These are phyloP conservation scores for Callipepla californica DNA, from an alignment of 2,113 vertebrate species.

Conservation along the genomic window DNA sequence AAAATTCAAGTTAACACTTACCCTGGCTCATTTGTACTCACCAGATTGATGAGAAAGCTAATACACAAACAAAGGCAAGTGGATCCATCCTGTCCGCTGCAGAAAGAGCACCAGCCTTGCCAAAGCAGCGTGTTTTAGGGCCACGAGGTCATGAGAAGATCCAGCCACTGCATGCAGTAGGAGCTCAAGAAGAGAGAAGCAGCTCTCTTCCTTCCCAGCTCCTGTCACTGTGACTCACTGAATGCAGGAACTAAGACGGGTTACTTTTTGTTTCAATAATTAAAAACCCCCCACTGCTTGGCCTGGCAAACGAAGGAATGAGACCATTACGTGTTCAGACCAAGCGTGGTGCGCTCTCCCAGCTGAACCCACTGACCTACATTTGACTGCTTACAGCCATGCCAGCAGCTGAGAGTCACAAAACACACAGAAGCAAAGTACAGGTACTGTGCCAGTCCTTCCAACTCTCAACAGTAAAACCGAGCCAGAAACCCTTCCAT, in stretches of 20 bases:
- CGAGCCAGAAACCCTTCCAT: not conserved
- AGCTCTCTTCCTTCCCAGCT: not conserved
- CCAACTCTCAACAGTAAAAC: not conserved
- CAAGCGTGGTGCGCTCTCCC: fast-evolving
- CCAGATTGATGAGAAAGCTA: not conserved
- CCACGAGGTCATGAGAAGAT: not conserved
- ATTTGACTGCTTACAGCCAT: not conserved
- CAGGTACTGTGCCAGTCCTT: not conserved
- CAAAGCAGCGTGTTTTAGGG: not conserved
- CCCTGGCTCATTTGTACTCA: not conserved
- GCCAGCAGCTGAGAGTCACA: not conserved
- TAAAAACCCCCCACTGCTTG: not conserved
- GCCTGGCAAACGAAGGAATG: too few relatives aligned
- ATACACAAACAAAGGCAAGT: fast-evolving
- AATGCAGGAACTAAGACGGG: not conserved
- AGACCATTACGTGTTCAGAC: not conserved
- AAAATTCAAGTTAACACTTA: not conserved
- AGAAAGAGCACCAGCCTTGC: not conserved
- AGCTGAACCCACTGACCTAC: not conserved
- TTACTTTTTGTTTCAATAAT: not conserved
- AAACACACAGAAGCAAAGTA: not conserved
- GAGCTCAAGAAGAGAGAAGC: not conserved
- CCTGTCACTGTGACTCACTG: fast-evolving
- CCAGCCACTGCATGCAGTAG: not conserved
- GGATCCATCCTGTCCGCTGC: not conserved